Percentiles rank a stretch among this genome's conserved stretches.
Conservation (phyloP, 2,888 invertebrate genomes). For the Flexamia atlantica region DNA sequence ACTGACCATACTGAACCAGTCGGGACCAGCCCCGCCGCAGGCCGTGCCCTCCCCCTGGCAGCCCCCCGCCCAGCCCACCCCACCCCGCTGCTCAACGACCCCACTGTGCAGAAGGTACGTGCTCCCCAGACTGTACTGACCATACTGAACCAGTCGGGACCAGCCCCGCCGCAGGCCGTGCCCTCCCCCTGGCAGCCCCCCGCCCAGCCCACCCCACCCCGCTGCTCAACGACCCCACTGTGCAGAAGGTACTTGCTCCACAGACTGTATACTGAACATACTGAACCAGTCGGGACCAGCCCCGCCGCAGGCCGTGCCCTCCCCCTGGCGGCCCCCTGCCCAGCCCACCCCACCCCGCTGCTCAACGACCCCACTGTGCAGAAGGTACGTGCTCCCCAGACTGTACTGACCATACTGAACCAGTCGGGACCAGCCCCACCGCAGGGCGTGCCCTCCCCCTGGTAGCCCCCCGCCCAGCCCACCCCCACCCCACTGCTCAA, state of each 20-base stretch:
- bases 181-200: no score
- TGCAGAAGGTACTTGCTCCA: constrained; percentile 81
- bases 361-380: constrained; percentile 88
- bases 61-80: constrained; percentile 56
- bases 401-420: constrained; percentile 87
- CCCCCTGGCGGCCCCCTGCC: constrained; percentile 60
- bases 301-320: constrained; percentile 74
- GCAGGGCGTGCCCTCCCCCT: constrained; percentile 73
- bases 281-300: constrained; percentile 79
- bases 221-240: constrained; percentile 86
- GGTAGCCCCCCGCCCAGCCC: constrained; percentile 59
- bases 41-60: constrained; percentile 73
- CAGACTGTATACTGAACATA: constrained; percentile 87
- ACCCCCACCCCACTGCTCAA: no score
- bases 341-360: constrained; percentile 74
- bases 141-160: constrained; percentile 82
- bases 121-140: constrained; percentile 88
- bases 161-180: constrained; percentile 68
- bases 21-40: constrained; percentile 72
- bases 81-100: no score
- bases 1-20: constrained; percentile 86
- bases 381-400: no score
- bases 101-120: constrained; percentile 82
- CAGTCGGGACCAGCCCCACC: constrained; percentile 75
- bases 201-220: no score